Conservation (phyloP, 1,140 invertebrate genomes). For the Anoplophora glabripennis region DNA sequence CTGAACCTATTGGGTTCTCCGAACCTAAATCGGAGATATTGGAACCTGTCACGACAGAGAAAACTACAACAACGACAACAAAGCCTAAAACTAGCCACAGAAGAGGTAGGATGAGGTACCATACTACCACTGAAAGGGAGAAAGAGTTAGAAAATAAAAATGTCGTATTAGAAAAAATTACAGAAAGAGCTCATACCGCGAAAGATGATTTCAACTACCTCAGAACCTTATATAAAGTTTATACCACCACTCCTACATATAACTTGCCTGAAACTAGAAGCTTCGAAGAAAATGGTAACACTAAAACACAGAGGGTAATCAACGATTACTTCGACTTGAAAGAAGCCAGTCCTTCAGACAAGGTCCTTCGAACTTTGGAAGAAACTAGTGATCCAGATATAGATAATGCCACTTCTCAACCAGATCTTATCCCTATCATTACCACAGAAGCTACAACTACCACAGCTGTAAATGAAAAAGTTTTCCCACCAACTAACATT, state of each 20-base stretch:
- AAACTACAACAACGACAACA: conserved; percentile 1
- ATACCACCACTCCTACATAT: not conserved
- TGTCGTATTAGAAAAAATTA: not conserved
- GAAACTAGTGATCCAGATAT: too few species aligned
- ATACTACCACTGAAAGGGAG: not conserved
- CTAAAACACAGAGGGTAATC: not conserved
- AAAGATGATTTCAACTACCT: conserved; percentile 13
- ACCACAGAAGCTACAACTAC: too few species aligned
- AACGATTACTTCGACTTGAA: not conserved
- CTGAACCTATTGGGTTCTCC: not conserved
- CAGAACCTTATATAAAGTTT: conserved; percentile 2
- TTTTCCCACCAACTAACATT: not conserved
- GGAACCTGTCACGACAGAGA: not conserved
- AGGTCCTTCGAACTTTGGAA: too few species aligned
- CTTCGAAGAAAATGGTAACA: not conserved
- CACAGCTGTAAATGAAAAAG: too few species aligned
- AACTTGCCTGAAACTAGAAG: not conserved
- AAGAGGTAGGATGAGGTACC: not conserved
- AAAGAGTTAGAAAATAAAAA: conserved; percentile 4
- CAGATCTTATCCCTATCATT: too few species aligned
- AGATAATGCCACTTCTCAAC: too few species aligned
- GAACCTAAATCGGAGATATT: not conserved
- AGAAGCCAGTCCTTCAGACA: too few species aligned
- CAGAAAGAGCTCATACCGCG: conserved; percentile 1
- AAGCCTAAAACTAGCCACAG: conserved; percentile 5